Percentiles rank a stretch among this genome's conserved stretches.
Evolutionary conservation across 2,888 invertebrate species (phyloP).

Genomic region (Flabesymbios commensalis): DNA sequence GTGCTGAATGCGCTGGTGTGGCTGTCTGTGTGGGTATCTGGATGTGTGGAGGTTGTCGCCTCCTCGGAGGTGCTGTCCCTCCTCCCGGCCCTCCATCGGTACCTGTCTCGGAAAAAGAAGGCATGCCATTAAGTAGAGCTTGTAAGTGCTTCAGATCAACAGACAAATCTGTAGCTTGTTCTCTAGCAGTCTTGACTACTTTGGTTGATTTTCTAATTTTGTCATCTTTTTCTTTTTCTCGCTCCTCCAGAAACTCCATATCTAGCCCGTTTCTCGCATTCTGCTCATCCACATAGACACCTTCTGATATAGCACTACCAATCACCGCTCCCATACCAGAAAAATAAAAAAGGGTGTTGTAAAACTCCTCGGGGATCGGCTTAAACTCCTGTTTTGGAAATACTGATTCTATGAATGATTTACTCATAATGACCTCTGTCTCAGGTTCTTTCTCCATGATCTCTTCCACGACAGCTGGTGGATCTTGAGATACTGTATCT

Average conservation of each 20-base stretch:
- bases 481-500: background rate
- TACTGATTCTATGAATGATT: background rate
- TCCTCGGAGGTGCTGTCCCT: too few relatives aligned
- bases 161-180: constrained; percentile 29
- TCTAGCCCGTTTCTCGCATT: constrained; percentile 26
- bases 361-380: constrained; percentile 31
- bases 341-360: constrained; percentile 36
- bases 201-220: background rate
- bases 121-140: constrained; percentile 29
- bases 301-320: constrained; percentile 30
- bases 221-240: constrained; percentile 2
- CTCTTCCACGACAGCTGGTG: background rate
- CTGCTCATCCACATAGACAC: constrained; percentile 34
- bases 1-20: too few relatives aligned
- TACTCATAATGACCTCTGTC: too few relatives aligned
- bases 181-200: constrained; percentile 24
- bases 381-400: constrained; percentile 16
- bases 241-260: constrained; percentile 22
- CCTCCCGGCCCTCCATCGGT: constrained; percentile 6
- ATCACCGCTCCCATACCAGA: constrained; percentile 37
- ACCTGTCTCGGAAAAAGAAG: constrained; percentile 28
- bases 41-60: too few relatives aligned
- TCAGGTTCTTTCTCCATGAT: constrained; percentile 9
- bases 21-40: too few relatives aligned
- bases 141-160: constrained; percentile 28